Percentiles rank a stretch among this genome's conserved stretches.
phyloP scores from a whole-genome alignment of 2,113 vertebrate species.

The Raja brachyura region DNA sequence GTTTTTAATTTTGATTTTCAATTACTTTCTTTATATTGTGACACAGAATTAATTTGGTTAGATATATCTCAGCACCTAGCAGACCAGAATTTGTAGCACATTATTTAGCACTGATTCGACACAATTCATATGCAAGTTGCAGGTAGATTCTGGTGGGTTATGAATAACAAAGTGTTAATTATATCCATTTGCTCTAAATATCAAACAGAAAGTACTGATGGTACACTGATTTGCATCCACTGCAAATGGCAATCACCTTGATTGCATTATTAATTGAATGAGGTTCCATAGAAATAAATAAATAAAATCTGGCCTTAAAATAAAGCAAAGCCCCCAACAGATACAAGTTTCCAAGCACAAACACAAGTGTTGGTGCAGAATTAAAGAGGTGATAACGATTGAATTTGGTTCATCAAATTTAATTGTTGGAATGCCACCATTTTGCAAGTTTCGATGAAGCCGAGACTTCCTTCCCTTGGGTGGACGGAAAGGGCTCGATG shows the following conservation, averaged over 20 bases:
- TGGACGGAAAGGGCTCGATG: background rate
- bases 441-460: background rate
- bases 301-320: background rate
- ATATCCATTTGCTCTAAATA: background rate
- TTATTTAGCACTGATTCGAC: background rate
- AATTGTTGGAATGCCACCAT: background rate
- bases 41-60: background rate
- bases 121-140: background rate
- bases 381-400: background rate
- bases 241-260: background rate
- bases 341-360: background rate
- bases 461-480: background rate
- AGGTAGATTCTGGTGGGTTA: background rate
- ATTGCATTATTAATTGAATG: background rate
- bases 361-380: background rate
- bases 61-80: background rate
- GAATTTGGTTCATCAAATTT: no score
- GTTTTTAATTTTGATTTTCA: background rate
- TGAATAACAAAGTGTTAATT: slow-evolving; percentile 5
- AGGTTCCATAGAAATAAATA: background rate
- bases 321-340: background rate
- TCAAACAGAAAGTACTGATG: background rate
- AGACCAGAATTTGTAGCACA: background rate
- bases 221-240: background rate
- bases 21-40: background rate